A percentile compares a stretch with the other conserved stretches of the same genome.
Conservation (phyloP, 2,113 vertebrate genomes). For the Arvicanthis niloticus region DNA sequence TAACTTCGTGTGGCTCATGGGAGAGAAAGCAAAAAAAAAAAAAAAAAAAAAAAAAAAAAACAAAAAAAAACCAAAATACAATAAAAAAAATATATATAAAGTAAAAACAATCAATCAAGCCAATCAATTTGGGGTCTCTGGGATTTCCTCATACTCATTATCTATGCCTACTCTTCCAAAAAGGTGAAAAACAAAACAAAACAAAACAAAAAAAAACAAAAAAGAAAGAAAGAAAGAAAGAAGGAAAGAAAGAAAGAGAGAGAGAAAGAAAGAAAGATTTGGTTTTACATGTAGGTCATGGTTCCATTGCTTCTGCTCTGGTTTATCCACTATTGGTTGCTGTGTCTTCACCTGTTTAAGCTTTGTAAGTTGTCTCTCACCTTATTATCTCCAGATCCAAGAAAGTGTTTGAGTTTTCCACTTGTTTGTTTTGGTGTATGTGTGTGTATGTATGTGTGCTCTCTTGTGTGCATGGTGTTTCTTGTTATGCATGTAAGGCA, state of each 20-base stretch:
- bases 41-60: background rate
- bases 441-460: too few relatives aligned
- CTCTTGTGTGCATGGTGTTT: background rate
- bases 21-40: background rate
- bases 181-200: background rate
- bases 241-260: too few relatives aligned
- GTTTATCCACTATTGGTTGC: background rate
- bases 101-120: background rate
- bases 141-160: background rate
- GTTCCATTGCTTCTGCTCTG: background rate
- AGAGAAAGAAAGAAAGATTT: background rate
- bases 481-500: background rate
- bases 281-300: background rate
- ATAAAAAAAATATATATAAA: background rate
- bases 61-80: too few relatives aligned
- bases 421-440: background rate
- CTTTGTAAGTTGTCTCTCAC: conserved; percentile 30
- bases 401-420: conserved; percentile 32
- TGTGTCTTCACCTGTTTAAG: background rate
- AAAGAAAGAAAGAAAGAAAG: too few relatives aligned
- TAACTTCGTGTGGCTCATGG: background rate
- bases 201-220: too few relatives aligned
- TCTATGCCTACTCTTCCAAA: background rate
- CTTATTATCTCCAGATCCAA: background rate
- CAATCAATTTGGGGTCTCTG: background rate